Base-by-base conservation (phyloP, 2,797 vertebrate species). In the Sebastiscus tertius region DNA sequence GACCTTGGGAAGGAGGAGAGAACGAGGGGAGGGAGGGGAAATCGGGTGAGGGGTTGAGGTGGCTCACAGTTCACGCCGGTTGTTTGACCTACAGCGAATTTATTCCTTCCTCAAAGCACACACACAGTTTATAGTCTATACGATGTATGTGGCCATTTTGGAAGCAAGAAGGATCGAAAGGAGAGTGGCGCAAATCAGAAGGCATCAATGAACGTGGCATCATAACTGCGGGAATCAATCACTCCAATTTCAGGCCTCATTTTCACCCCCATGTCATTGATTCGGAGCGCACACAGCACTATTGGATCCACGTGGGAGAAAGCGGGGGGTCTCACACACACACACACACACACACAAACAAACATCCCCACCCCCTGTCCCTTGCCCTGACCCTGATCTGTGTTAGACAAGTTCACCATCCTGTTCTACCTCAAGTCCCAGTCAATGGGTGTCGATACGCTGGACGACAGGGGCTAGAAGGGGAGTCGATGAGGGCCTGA, bases 371-470 rank as follows among this genome's bases (percentile, higher is more conserved):
- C 13, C 79, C 83, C 77, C 60, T 46, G 59, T 87, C 86, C 89
- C 80, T 77, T 83, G 89, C 82, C 89, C 94, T 94, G 93, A 94
- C 93, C 94, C 93, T 87, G 91, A 92, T 95, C 91, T 77, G 77
- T 84, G 88, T 88, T 75, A 76, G 91, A 93, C 94, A 95, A 94
- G 94, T 95, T 95, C 94, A 95, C 94, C 93, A 88, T 94, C 87
- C 92, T 64, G 79, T 87, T 94, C 91, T 91, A 91, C 84, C 88
- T 93, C 89, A 88, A 92, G 83, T 90, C 88, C 88, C 85, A 82
- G 92, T 96, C 95, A 91, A 96, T 95, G 92, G 82, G 83, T 93
- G 95, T 96, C 95, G 65, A 96, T 95, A 94, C 16, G 75, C 31
- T 52, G 90, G 93, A 94, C 61, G 93, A 93, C 91, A 92, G 93